Conservation (phyloP, 2,888 invertebrate genomes). For the Cantharis nigra region DNA sequence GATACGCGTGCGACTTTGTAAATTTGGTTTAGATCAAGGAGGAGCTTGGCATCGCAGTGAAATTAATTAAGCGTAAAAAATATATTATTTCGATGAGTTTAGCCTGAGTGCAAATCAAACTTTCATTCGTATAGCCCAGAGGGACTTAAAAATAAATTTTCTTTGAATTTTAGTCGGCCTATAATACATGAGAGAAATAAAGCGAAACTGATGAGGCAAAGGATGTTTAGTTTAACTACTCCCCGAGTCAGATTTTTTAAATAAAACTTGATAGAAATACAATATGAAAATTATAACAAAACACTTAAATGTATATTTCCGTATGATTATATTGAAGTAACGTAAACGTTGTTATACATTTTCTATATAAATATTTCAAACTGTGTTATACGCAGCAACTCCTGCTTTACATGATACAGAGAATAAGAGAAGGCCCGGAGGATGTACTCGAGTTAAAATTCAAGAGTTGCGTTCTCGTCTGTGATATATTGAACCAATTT, state of each 20-base stretch:
- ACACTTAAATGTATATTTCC: background rate
- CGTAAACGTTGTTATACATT: slow-evolving; percentile 15
- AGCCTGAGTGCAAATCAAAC: background rate
- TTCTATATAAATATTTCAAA: slow-evolving; percentile 27
- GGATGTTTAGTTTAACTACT: background rate
- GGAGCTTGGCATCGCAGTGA: no score
- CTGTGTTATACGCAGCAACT: slow-evolving; percentile 18
- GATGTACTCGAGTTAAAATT: slow-evolving; percentile 31
- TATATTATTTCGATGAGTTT: background rate
- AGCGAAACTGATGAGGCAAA: background rate
- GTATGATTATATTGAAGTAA: slow-evolving; percentile 13
- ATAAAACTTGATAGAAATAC: background rate
- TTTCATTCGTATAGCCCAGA: background rate
- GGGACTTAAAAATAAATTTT: background rate
- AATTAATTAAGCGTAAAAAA: background rate
- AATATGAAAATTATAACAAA: background rate
- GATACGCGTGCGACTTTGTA: no score
- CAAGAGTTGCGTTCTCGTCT: slow-evolving; percentile 28
- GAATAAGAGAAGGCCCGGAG: slow-evolving; percentile 28
- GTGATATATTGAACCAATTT: slow-evolving; percentile 32
- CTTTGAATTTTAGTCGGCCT: background rate
- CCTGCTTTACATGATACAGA: slow-evolving; percentile 20
- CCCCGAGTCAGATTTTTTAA: background rate
- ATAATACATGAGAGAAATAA: background rate
- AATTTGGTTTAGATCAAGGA: no score